phyloP scores from a whole-genome alignment of 2,797 vertebrate genomes.

The Tenualosa thibaudeaui region DNA sequence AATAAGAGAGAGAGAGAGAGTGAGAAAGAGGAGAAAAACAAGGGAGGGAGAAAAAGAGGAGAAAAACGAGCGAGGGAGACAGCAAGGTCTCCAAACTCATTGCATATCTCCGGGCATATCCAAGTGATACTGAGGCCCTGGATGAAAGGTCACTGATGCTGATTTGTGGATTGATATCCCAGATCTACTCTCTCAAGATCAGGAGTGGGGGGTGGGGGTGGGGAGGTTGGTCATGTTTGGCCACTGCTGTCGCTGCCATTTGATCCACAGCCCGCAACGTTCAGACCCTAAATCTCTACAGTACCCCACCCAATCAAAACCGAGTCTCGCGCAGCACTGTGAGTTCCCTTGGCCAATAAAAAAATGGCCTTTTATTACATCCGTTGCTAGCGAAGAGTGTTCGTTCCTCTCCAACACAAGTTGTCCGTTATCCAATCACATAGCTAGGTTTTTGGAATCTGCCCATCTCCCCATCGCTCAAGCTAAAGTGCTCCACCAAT shows the following conservation, averaged over 20 bases:
- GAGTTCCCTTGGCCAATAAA: neutral
- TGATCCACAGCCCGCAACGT: slow-evolving; percentile 74
- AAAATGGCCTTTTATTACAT: neutral
- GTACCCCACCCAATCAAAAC: slow-evolving; percentile 69
- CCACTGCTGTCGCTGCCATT: slow-evolving; percentile 72
- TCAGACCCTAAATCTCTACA: slow-evolving; percentile 68
- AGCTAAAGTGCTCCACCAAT: neutral
- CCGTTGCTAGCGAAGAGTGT: neutral
- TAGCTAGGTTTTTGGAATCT: neutral
- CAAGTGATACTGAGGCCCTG: neutral
- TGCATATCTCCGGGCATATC: neutral
- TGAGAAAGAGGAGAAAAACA: neutral
- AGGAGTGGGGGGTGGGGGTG: neutral
- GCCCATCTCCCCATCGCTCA: neutral
- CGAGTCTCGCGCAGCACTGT: slow-evolving; percentile 23
- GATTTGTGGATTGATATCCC: slow-evolving; percentile 72
- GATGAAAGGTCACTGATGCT: slow-evolving; percentile 73
- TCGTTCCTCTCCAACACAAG: neutral
- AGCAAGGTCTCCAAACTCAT: slow-evolving; percentile 37
- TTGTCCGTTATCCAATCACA: neutral
- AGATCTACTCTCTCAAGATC: slow-evolving; percentile 45
- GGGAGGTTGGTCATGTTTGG: slow-evolving; percentile 48
- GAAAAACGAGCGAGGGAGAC: slow-evolving; percentile 24
- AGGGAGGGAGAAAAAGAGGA: neutral
- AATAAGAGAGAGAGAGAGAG: neutral